A percentile compares a stretch with the other conserved stretches of the same genome.
Conservation (phyloP, 1,140 invertebrate species). For the Philaenus spumarius region DNA sequence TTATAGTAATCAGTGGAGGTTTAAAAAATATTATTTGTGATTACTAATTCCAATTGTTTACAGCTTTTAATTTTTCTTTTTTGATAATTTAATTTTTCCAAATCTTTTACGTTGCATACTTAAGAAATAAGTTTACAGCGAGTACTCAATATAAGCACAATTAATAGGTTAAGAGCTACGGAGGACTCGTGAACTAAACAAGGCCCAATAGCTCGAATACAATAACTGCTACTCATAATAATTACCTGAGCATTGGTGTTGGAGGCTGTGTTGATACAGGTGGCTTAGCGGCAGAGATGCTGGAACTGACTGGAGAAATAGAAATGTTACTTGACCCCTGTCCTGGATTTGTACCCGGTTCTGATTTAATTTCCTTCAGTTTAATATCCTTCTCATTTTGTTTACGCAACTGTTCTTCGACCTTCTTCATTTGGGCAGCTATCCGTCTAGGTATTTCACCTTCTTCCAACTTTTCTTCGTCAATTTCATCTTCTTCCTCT, state of each 20-base stretch:
- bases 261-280: not conserved
- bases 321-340: not conserved
- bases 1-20: too few species aligned
- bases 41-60: too few species aligned
- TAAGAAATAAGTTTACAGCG: too few species aligned
- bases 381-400: slow-evolving; percentile 23
- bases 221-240: too few species aligned
- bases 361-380: not conserved
- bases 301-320: not conserved
- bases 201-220: too few species aligned
- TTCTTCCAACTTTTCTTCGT: slow-evolving; percentile 28
- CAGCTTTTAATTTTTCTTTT: too few species aligned
- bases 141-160: too few species aligned
- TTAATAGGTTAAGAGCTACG: too few species aligned
- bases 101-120: too few species aligned
- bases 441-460: slow-evolving; percentile 18
- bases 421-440: slow-evolving; percentile 11
- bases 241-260: slow-evolving; percentile 5
- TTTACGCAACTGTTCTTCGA: slow-evolving; percentile 30
- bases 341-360: not conserved
- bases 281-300: not conserved
- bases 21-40: too few species aligned
- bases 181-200: too few species aligned
- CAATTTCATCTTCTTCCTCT: slow-evolving; percentile 34
- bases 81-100: too few species aligned